Evolutionary conservation across 2,888 invertebrate species (phyloP).

Genomic region (Lasioglossum oenotherae): DNA sequence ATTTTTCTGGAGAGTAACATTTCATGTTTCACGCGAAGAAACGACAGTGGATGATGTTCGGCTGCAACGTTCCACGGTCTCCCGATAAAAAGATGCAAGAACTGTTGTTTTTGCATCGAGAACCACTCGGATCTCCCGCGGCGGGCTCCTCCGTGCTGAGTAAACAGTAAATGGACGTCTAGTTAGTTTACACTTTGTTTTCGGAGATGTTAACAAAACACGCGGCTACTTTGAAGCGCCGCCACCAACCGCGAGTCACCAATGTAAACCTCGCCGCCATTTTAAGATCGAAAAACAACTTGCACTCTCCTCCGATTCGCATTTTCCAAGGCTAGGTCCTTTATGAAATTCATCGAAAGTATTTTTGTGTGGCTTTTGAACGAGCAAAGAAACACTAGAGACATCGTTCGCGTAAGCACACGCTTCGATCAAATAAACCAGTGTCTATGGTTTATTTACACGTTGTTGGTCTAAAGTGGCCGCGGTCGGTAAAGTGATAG

Average conservation of each 20-base stretch:
- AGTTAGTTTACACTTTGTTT: slow-evolving; percentile 83
- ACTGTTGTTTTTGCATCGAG: slow-evolving; percentile 60
- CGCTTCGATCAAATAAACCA: slow-evolving; percentile 55
- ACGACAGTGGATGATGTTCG: slow-evolving; percentile 32
- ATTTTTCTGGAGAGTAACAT: background rate
- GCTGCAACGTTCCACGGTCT: slow-evolving; percentile 20
- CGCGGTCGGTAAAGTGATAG: slow-evolving; percentile 75
- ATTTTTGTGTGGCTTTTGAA: no score
- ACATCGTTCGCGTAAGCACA: slow-evolving; percentile 24
- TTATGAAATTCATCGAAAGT: no score
- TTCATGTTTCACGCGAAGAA: slow-evolving; percentile 27
- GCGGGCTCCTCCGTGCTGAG: slow-evolving; percentile 69
- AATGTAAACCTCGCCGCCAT: slow-evolving; percentile 62
- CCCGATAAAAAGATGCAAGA: slow-evolving; percentile 63
- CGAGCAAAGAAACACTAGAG: background rate
- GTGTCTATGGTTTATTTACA: slow-evolving; percentile 75
- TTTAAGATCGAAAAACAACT: background rate
- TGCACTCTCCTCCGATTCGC: background rate
- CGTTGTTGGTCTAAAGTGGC: slow-evolving; percentile 67
- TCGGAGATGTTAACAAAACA: slow-evolving; percentile 82
- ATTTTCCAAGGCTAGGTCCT: no score
- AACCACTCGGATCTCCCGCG: slow-evolving; percentile 53
- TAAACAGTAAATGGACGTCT: slow-evolving; percentile 80
- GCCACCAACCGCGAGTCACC: slow-evolving; percentile 70
- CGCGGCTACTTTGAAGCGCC: slow-evolving; percentile 76